Percentiles rank a stretch among this genome's conserved stretches.
Evolutionary conservation across 2,888 invertebrate genomes (phyloP).

Genomic region (Alsophila aescularia): DNA sequence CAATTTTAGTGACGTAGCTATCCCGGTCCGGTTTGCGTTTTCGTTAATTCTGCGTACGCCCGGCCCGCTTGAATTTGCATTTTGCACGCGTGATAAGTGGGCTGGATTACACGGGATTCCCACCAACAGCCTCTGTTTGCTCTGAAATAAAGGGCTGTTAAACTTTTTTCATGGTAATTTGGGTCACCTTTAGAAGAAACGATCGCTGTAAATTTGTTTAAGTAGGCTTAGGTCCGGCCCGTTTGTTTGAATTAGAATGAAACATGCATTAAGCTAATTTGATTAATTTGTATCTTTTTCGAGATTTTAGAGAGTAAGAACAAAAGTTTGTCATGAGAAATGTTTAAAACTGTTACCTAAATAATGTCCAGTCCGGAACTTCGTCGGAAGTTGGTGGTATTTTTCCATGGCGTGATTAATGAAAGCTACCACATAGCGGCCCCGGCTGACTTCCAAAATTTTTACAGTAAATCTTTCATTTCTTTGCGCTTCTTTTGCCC

Average conservation of each 20-base stretch:
- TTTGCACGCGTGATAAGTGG: conserved; percentile 85
- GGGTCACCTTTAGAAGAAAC: conserved; percentile 81
- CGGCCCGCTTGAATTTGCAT: conserved; percentile 78
- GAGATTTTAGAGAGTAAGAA: background rate
- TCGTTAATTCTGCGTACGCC: conserved; percentile 78
- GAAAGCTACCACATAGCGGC: conserved; percentile 70
- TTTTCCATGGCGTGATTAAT: conserved; percentile 78
- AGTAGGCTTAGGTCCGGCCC: conserved; percentile 74
- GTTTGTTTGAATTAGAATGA: conserved; percentile 70
- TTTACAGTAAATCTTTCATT: conserved; percentile 75
- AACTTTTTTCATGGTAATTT: conserved; percentile 83
- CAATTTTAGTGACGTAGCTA: conserved; percentile 73
- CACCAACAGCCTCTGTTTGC: conserved; percentile 81
- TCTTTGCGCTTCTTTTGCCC: conserved; percentile 80
- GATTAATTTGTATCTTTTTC: conserved; percentile 38
- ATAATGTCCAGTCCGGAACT: conserved; percentile 38
- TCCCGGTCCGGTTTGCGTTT: conserved; percentile 59
- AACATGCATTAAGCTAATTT: conserved; percentile 53
- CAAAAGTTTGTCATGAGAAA: background rate
- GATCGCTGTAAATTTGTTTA: conserved; percentile 81
- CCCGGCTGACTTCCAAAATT: conserved; percentile 84
- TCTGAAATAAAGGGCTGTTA: conserved; percentile 83
- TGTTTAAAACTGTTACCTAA: conserved; percentile 31
- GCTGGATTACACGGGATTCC: conserved; percentile 81
- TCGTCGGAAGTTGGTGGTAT: conserved; percentile 51